These are phyloP conservation scores for Hyalella azteca DNA, from an alignment of 2,888 invertebrate genomes.

Conservation along the genomic window DNA sequence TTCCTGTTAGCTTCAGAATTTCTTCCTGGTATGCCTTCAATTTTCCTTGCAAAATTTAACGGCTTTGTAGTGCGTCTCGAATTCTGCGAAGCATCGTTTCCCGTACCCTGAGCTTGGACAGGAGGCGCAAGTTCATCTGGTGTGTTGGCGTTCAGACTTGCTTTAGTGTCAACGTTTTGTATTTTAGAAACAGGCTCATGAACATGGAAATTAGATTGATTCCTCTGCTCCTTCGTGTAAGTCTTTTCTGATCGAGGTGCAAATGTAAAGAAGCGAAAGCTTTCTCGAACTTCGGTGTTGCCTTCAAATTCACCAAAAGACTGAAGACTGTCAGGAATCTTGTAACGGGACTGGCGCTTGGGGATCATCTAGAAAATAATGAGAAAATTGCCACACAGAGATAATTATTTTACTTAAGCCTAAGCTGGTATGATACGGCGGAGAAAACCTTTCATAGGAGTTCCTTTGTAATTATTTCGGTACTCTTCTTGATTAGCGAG, in stretches of 20 bases:
- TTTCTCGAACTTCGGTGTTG: constrained; percentile 36
- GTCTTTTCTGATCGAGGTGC: not conserved
- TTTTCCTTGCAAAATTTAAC: not conserved
- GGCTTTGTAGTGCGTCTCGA: not conserved
- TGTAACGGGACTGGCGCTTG: constrained; percentile 16
- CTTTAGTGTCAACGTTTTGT: not conserved
- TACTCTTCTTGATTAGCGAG: not conserved
- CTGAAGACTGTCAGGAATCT: constrained; percentile 11
- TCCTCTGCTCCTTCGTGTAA: not conserved
- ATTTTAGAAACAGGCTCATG: not conserved
- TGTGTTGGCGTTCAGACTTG: no score
- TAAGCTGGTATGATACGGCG: constrained; percentile 6
- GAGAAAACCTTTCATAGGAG: not conserved
- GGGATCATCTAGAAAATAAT: not conserved
- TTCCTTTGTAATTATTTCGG: not conserved
- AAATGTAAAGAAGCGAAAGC: not conserved
- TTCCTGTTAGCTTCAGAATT: constrained; percentile 38
- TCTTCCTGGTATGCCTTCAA: not conserved
- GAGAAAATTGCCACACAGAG: not conserved
- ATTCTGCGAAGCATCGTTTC: not conserved
- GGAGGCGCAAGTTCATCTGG: no score
- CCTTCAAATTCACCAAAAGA: constrained; percentile 40
- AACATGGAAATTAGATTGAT: not conserved
- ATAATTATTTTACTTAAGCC: not conserved
- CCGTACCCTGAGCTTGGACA: no score